Conservation (phyloP, 2,113 vertebrate genomes). For the Dipodomys spectabilis region DNA sequence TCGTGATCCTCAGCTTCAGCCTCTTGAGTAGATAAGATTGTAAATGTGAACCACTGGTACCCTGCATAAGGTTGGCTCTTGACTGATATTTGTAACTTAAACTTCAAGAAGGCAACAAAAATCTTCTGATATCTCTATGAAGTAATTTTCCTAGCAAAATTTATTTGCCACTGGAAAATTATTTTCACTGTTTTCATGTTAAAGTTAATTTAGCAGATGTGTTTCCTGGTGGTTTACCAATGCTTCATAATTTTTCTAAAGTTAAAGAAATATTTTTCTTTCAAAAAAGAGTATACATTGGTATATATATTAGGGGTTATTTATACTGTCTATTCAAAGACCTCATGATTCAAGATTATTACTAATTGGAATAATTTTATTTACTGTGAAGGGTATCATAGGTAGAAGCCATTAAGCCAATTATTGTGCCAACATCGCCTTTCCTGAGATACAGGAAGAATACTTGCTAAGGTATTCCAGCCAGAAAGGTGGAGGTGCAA, state of each 20-base stretch:
- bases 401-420: not conserved
- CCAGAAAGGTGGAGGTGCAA: not conserved
- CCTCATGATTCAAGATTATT: not conserved
- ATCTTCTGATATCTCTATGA: not conserved
- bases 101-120: not conserved
- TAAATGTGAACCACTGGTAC: too few species aligned
- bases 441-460: not conserved
- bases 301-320: not conserved
- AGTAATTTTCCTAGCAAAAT: not conserved
- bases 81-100: not conserved
- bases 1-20: too few species aligned
- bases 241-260: not conserved
- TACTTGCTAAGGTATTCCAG: not conserved
- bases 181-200: not conserved
- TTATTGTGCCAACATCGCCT: not conserved
- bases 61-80: not conserved
- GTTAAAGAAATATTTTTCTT: not conserved
- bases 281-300: too few species aligned
- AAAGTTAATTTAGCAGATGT: too few species aligned
- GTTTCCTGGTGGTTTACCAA: not conserved
- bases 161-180: not conserved
- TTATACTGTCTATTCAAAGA: slow-evolving; percentile 3
- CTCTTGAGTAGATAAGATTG: too few species aligned
- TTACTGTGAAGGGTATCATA: not conserved
- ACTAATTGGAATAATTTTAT: slow-evolving; percentile 5